Evolutionary conservation across 2,888 invertebrate species (phyloP).

Genomic region (Dusona sp.): DNA sequence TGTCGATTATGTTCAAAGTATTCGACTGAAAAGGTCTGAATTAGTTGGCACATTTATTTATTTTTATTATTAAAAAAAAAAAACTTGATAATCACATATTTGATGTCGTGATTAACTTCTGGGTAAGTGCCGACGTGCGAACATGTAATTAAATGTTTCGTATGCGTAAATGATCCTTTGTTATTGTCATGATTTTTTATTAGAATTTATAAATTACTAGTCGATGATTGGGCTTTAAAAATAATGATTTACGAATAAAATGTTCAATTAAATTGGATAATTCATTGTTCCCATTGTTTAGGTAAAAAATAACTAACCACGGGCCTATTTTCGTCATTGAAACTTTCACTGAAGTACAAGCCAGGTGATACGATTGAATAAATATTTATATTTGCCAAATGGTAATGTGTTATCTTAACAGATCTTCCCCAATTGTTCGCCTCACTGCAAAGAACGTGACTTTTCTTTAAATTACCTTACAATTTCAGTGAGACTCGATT

Average conservation of each 20-base stretch:
- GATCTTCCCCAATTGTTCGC: not conserved
- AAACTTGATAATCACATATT: not conserved
- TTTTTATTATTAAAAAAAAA: not conserved
- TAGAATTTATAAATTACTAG: not conserved
- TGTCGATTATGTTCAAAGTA: not conserved
- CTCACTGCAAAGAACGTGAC: not conserved
- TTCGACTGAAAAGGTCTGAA: not conserved
- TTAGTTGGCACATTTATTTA: not conserved
- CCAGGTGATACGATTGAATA: not conserved
- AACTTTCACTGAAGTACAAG: not conserved
- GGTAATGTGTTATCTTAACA: conserved; percentile 24
- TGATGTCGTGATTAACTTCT: not conserved
- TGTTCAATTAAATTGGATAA: not conserved
- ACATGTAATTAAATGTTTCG: not conserved
- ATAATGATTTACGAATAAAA: not conserved
- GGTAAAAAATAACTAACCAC: not conserved
- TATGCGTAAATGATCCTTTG: not conserved
- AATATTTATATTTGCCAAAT: conserved; percentile 43
- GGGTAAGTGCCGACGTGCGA: not conserved
- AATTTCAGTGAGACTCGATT: not conserved
- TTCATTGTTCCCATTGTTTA: not conserved
- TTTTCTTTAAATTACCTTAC: not conserved
- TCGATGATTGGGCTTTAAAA: not conserved
- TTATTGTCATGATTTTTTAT: not conserved
- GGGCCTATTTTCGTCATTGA: not conserved